Conservation (phyloP, 92 coral and sea anemone genomes). For the Actinostola sp. region DNA sequence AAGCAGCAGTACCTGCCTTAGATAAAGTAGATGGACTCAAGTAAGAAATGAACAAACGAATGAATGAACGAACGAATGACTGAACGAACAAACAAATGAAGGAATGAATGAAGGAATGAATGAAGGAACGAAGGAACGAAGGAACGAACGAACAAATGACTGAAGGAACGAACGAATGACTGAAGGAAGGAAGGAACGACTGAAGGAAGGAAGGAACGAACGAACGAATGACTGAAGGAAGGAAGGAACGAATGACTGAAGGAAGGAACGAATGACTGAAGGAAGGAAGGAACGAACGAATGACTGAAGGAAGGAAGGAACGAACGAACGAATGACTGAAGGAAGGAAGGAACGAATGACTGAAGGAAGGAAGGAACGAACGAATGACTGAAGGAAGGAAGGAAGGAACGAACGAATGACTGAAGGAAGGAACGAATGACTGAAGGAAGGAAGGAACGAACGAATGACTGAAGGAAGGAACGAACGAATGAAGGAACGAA, state of each 20-base stretch:
- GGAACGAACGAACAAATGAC: background rate
- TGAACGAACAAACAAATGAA: too few species aligned
- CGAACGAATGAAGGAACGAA: too few species aligned
- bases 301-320: too few species aligned
- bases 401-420: too few species aligned
- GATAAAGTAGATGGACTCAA: constrained; percentile 93
- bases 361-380: too few species aligned
- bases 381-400: too few species aligned
- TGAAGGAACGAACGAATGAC: background rate
- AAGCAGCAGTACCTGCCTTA: constrained; percentile 77
- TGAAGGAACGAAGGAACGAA: background rate
- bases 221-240: background rate
- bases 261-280: background rate
- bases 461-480: too few species aligned
- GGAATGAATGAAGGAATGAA: background rate
- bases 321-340: too few species aligned
- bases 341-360: too few species aligned
- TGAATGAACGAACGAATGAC: too few species aligned
- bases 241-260: background rate
- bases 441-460: too few species aligned
- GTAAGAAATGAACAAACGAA: constrained; percentile 34
- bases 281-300: background rate
- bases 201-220: background rate
- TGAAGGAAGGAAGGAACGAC: background rate
- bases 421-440: too few species aligned